Percentiles rank a stretch among this genome's conserved stretches.
Conservation (phyloP, 2,888 invertebrate genomes). For the Sinopyrophorus schimmeli region DNA sequence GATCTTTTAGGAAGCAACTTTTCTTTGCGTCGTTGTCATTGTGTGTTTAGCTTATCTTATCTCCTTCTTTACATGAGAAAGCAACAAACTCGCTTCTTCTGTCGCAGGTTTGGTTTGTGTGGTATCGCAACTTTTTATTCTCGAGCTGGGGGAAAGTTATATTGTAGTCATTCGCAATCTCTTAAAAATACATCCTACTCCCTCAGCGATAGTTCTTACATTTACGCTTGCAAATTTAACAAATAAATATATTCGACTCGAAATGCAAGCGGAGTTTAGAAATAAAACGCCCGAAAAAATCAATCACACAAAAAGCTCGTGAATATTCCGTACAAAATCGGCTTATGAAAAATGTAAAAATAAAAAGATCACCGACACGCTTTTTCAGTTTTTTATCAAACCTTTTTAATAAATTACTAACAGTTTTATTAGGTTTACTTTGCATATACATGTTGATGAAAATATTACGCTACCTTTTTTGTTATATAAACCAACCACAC, state of each 20-base stretch:
- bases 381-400: conserved; percentile 16
- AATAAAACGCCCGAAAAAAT: conserved; percentile 18
- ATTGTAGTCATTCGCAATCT: conserved; percentile 16
- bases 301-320: conserved; percentile 24
- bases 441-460: no score
- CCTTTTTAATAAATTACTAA: conserved; percentile 20
- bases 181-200: conserved; percentile 22
- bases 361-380: conserved; percentile 16
- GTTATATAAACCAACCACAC: no score
- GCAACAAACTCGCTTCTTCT: conserved; percentile 30
- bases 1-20: conserved; percentile 34
- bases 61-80: conserved; percentile 34
- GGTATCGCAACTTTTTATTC: conserved; percentile 29
- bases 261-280: conserved; percentile 3
- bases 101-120: conserved; percentile 22
- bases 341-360: conserved; percentile 24
- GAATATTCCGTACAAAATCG: conserved; percentile 24
- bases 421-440: conserved; percentile 14
- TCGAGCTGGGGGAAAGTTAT: conserved; percentile 21
- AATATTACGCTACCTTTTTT: no score
- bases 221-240: conserved; percentile 4
- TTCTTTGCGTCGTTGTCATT: conserved; percentile 33
- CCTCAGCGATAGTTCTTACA: conserved; percentile 9
- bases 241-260: conserved; percentile 14
- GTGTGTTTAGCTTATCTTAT: conserved; percentile 36